Evolutionary conservation across 1,140 invertebrate species (phyloP), one percentile per base, ranked within the genome.

Genomic region (Coelopa frigida): DNA sequence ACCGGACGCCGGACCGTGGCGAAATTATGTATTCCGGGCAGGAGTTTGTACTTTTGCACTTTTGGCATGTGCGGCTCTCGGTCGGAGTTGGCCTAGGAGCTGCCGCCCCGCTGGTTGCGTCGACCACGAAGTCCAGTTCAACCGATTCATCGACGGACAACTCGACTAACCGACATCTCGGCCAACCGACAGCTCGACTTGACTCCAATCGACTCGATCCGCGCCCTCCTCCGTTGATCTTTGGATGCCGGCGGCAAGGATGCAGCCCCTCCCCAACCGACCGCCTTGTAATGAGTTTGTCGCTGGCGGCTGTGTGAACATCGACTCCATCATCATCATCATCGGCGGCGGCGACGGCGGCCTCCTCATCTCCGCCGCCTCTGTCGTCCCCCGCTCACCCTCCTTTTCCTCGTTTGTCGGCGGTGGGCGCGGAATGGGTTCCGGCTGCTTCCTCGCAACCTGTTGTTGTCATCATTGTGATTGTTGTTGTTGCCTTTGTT

Each of bases 31-130:
- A 66, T 66, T 65, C 62, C 58, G 48, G 36, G 46, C 62, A 66
- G 59, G 56, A 50, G 61, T 66, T 65, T 66, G 62, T 66, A 66
- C 62, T 66, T 66, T 65, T 66, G 62, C 62, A 66, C 62, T 66
- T 57, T 62, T 50, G 49, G 54, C 54, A 51, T 52, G 48, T 48
- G 49, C 31, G n/a, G n/a, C n/a, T n/a, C n/a, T n/a, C n/a, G n/a
- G n/a, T n/a, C n/a, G n/a, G n/a, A n/a, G n/a, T n/a, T n/a, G n/a
- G n/a, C n/a, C n/a, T n/a, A n/a, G n/a, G n/a, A n/a, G n/a, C n/a
- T n/a, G n/a, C n/a, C n/a, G n/a, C n/a, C n/a, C n/a, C n/a, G n/a
- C n/a, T n/a, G n/a, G n/a, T n/a, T n/a, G n/a, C n/a, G n/a, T n/a
- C n/a, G n/a, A n/a, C n/a, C n/a, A n/a, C n/a, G n/a, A n/a, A 15